Evolutionary conservation across 2,888 invertebrate species (phyloP), one percentile per base, ranked within the genome.

Genomic region (Pristionchus fissidentatus): DNA sequence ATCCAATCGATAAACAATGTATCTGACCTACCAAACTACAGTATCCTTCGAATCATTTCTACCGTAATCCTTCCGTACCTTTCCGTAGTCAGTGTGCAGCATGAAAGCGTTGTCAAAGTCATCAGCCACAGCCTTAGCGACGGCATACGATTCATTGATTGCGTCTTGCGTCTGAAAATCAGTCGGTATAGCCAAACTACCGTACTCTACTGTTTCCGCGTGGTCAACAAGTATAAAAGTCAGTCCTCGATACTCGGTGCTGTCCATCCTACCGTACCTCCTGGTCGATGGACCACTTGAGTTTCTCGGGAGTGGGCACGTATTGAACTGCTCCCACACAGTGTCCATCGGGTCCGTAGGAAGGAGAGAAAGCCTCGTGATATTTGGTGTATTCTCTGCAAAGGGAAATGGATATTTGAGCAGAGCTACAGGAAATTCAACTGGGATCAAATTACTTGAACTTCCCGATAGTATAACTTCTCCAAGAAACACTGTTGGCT

Each of bases 31-130:
- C 52, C 7, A n/a, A n/a, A n/a, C n/a, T n/a, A n/a, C n/a, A n/a
- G n/a, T n/a, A n/a, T n/a, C n/a, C n/a, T 85, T 95, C 94, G 55
- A 85, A 85, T 13, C 13, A 52, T 52, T 15, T 52, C 15, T 22
- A 52, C 52, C 52, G 52, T 52, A 22, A 13, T 13, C 19, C 66
- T 41, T 19, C 15, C 78, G 29, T 38, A 78, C 78, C 80, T 89
- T 89, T 83, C 97, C 97, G 92, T 96, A 97, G 87, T 95, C 94
- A 85, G 95, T 94, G 93, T 96, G 96, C 92, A 96, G 95, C 85
- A 96, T 94, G 90, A 97, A 95, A 88, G 95, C 95, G 81, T 98
- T 94, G 92, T 97, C 97, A 13, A 98, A 95, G 92, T 98, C 97
- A 88, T 95, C 95, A 81, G 97, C 94, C n/a, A 98, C 94, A 0